These are phyloP conservation scores for Butorides virescens DNA, from an alignment of 2,113 vertebrate genomes.

Conservation along the genomic window DNA sequence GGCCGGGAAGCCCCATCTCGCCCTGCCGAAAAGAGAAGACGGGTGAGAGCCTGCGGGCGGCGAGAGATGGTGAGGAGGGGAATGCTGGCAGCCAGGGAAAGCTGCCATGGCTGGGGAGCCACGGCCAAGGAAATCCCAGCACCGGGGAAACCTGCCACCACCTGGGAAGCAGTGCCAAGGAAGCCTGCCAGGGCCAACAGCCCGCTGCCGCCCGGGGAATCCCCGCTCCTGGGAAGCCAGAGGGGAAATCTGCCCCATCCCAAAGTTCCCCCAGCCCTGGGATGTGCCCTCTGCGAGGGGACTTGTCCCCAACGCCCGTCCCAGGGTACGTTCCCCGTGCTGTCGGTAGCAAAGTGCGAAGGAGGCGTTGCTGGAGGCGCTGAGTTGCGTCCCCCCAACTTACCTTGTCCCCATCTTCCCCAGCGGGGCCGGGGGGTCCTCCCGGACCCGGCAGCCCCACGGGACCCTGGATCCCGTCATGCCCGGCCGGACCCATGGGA, in stretches of 20 bases:
- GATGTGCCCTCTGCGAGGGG: neutral
- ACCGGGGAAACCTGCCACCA: neutral
- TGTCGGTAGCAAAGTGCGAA: fast-evolving
- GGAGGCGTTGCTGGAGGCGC: neutral
- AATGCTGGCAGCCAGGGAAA: neutral
- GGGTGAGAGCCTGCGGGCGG: neutral
- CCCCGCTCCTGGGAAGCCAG: neutral
- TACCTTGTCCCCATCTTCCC: constrained; percentile 94
- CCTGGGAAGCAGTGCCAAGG: neutral
- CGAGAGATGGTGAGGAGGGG: neutral
- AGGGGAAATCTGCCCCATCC: neutral
- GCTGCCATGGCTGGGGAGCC: neutral
- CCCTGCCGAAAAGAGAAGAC: constrained; percentile 69
- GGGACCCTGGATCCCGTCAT: constrained; percentile 82
- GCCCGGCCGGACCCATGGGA: constrained; percentile 77
- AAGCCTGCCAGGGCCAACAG: neutral
- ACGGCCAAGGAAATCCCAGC: neutral
- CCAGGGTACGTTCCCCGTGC: neutral
- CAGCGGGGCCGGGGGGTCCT: constrained; percentile 79
- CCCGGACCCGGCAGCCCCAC: constrained; percentile 78
- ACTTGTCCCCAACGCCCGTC: fast-evolving
- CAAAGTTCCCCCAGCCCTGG: neutral
- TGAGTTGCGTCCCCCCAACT: neutral
- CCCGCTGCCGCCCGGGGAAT: neutral
- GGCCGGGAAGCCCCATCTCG: constrained; percentile 83